phyloP scores from a whole-genome alignment of 2,888 invertebrate genomes.

The Neoascia interrupta region DNA sequence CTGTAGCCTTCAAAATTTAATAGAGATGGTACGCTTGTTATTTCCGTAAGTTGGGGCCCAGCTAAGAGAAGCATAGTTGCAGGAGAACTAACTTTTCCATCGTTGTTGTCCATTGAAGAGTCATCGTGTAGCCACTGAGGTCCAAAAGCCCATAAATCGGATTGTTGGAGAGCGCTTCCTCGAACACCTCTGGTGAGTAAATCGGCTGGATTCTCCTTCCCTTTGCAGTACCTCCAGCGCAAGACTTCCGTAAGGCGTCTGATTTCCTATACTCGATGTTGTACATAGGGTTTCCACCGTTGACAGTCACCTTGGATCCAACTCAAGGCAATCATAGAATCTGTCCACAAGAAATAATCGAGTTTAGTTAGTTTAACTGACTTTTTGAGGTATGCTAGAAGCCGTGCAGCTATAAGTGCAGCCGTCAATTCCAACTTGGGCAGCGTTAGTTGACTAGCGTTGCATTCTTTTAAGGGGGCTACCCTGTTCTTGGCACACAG shows the following conservation, averaged over 20 bases:
- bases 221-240: constrained; percentile 11
- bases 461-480: too few species aligned
- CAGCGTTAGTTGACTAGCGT: too few species aligned
- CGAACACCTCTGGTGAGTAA: constrained; percentile 6
- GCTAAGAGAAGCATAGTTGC: not conserved
- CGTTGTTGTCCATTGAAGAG: too few species aligned
- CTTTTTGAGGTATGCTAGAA: too few species aligned
- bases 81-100: not conserved
- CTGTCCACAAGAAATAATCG: too few species aligned
- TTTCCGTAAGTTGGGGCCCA: not conserved
- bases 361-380: too few species aligned
- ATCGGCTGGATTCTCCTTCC: constrained; percentile 10
- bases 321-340: not conserved
- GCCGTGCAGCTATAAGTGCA: too few species aligned
- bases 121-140: constrained; percentile 3
- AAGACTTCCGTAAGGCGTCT: not conserved
- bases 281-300: constrained; percentile 5
- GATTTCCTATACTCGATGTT: constrained; percentile 10
- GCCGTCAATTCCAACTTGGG: too few species aligned
- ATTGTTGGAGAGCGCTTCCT: not conserved
- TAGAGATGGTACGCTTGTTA: too few species aligned
- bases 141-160: constrained; percentile 1
- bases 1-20: not conserved
- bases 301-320: not conserved
- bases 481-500: too few species aligned